Base-by-base conservation (phyloP, 2,888 invertebrate species). In the Apotomis capreana region DNA sequence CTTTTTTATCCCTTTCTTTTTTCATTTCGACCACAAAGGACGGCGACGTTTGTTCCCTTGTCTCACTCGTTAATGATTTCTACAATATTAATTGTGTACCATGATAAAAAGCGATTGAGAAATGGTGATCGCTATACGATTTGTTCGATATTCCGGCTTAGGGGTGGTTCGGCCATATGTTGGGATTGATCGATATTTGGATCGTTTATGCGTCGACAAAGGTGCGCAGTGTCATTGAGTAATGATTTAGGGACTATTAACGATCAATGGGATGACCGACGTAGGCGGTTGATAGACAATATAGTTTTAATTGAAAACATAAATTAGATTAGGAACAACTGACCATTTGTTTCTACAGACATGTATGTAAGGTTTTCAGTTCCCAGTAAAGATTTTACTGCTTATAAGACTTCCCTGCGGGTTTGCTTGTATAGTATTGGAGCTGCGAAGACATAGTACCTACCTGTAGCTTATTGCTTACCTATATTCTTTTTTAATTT, bases 1-100 rank as follows among this genome's bases (percentile, higher is more conserved):
- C 81, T 86, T 88, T 84, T 83, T 87, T 87, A 84, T 84, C 83
- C 83, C 80, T 79, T 78, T 82, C 79, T 68, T 68, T 63, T 72
- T 63, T 59, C 83, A 84, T 82, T 88, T 87, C 87, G 81, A 86
- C 83, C 87, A 89, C 89, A 90, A 91, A 91, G 87, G 89, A 88
- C 88, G 86, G 92, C 92, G 88, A 93, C 92, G 90, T 90, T 91
- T 91, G 91, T 91, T 90, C 91, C 87, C 89, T 84, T 89, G 91
- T 91, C 89, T 89, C 85, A 88, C 83, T 86, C 84, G 88, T 91
- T 93, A 93, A 93, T 92, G 93, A 92, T 92, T 91, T 91, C 91
- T 89, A 91, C 90, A 91, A 87, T 92, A 93, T 92, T 92, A 93
- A 93, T 92, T 90, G 90, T 89, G 83, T 84, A 77, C 81, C 81